Percentiles rank a stretch among this genome's conserved stretches.
phyloP scores from a whole-genome alignment of 2,113 vertebrate genomes.

The Cyphomyrus discorhynchus region DNA sequence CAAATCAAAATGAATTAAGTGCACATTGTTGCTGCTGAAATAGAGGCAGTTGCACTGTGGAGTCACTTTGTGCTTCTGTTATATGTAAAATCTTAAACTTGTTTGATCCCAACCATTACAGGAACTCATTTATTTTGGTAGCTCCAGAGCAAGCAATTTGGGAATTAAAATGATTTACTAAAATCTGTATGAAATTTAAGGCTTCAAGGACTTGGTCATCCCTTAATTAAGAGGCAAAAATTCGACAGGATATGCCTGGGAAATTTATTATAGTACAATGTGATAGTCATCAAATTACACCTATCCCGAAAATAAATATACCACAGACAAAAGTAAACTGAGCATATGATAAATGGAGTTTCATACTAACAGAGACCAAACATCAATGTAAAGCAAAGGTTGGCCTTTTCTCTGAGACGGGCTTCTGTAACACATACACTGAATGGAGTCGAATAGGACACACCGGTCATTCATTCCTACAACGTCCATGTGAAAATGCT shows the following conservation, averaged over 20 bases:
- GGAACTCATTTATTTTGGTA: background rate
- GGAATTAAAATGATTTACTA: background rate
- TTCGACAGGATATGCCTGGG: background rate
- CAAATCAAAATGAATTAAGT: constrained; percentile 19
- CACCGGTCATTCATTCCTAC: background rate
- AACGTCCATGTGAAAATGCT: background rate
- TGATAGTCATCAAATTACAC: background rate
- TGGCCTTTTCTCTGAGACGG: background rate
- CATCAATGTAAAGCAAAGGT: background rate
- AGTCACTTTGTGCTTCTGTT: background rate
- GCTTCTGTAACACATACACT: background rate
- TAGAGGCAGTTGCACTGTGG: background rate
- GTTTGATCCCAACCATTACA: background rate
- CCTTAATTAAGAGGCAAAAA: background rate
- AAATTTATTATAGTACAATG: background rate
- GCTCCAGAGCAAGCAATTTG: too few species aligned
- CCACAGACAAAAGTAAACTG: background rate
- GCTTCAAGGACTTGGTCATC: background rate
- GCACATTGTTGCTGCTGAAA: constrained; percentile 11
- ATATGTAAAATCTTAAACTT: background rate
- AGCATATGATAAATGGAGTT: background rate
- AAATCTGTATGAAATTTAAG: background rate
- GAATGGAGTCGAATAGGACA: background rate
- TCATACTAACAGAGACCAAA: background rate
- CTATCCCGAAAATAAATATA: background rate